phyloP scores from a whole-genome alignment of 2,113 vertebrate species.

The Seriola dumerili region DNA sequence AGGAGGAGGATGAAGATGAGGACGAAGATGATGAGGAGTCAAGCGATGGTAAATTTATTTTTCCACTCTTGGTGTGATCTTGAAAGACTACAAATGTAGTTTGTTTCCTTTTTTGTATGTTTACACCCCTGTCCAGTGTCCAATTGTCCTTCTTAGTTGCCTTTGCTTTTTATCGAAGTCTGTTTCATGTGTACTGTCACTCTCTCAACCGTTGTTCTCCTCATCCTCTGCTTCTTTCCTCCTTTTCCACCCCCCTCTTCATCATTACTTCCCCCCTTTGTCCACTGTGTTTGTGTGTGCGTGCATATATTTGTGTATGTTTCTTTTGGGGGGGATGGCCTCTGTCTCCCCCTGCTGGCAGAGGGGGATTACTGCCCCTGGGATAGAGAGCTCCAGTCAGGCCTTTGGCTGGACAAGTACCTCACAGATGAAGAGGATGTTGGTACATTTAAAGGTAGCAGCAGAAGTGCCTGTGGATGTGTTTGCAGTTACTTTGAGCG shows the following conservation, averaged over 20 bases:
- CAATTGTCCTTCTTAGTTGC: neutral
- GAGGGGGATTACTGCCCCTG: slow-evolving; percentile 96
- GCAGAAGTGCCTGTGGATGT: slow-evolving; percentile 82
- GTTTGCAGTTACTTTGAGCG: slow-evolving; percentile 65
- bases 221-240: slow-evolving; percentile 42
- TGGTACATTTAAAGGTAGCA: slow-evolving; percentile 94
- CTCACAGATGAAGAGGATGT: slow-evolving; percentile 92
- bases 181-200: slow-evolving; percentile 35
- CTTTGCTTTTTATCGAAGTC: slow-evolving; percentile 16
- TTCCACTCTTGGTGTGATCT: neutral
- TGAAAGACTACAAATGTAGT: neutral
- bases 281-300: slow-evolving; percentile 35
- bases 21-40: slow-evolving; percentile 83
- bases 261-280: slow-evolving; percentile 27
- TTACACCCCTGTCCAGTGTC: neutral
- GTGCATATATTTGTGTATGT: slow-evolving; percentile 46
- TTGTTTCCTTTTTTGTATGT: slow-evolving; percentile 4
- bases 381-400: slow-evolving; percentile 93
- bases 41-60: slow-evolving; percentile 88
- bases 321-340: slow-evolving; percentile 60
- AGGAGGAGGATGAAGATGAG: slow-evolving; percentile 55
- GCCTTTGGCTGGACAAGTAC: slow-evolving; percentile 90
- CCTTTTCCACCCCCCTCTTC: neutral
- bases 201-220: slow-evolving; percentile 37
- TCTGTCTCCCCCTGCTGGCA: slow-evolving; percentile 90